Conservation (phyloP, 2,888 invertebrate species). For the Papilio protenor region DNA sequence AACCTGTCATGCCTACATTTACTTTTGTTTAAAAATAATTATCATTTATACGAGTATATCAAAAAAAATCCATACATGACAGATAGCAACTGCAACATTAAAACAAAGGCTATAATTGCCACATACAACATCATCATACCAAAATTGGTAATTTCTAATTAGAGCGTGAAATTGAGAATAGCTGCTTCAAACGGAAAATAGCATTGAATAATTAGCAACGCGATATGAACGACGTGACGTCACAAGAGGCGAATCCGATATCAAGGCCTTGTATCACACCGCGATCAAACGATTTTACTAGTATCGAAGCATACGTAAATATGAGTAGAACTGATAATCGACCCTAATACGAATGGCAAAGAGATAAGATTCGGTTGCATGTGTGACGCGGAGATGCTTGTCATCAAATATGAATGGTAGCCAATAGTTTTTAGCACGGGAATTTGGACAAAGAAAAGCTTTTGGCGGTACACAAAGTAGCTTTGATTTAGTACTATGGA, state of each 20-base stretch:
- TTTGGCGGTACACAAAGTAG: not conserved
- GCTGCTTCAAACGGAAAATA: constrained; percentile 27
- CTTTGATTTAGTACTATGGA: not conserved
- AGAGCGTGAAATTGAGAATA: constrained; percentile 35
- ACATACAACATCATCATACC: not conserved
- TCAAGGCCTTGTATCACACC: constrained; percentile 21
- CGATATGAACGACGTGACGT: constrained; percentile 32
- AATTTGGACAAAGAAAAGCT: not conserved
- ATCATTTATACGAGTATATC: too few relatives aligned
- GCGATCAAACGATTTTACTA: constrained; percentile 8
- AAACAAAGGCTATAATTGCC: not conserved
- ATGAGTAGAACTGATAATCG: constrained; percentile 9
- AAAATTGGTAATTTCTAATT: constrained; percentile 30
- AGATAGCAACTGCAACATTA: not conserved
- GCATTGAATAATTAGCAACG: constrained; percentile 38
- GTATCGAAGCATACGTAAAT: constrained; percentile 17
- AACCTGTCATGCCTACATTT: not conserved
- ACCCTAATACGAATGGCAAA: not conserved
- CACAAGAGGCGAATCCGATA: constrained; percentile 20
- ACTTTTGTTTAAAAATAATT: not conserved
- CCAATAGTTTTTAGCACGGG: not conserved
- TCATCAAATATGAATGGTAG: constrained; percentile 10
- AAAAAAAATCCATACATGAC: too few relatives aligned
- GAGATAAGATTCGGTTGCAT: not conserved
- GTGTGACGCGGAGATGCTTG: constrained; percentile 1